phyloP scores from a whole-genome alignment of 2,113 vertebrate genomes.

The Coregonus clupeaformis region DNA sequence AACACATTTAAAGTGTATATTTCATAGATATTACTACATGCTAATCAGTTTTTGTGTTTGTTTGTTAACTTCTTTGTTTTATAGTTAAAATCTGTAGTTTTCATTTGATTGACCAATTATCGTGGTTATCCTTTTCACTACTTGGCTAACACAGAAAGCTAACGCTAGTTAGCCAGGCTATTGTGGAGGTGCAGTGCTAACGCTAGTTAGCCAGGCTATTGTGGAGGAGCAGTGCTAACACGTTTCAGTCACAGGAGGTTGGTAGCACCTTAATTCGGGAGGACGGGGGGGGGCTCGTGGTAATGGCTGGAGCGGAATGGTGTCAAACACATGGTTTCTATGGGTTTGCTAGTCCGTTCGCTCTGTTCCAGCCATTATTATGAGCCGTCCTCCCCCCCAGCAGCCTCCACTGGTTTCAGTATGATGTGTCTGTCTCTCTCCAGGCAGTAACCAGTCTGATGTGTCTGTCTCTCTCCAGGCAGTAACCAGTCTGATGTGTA shows the following conservation, averaged over 20 bases:
- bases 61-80: background rate
- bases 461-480: too few species aligned
- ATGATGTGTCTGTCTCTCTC: too few species aligned
- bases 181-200: slow-evolving; percentile 27
- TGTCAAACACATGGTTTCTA: too few species aligned
- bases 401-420: too few species aligned
- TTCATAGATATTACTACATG: background rate
- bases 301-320: too few species aligned
- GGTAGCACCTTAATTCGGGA: too few species aligned
- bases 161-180: slow-evolving; percentile 48
- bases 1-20: slow-evolving; percentile 51
- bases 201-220: slow-evolving; percentile 53
- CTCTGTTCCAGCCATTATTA: too few species aligned
- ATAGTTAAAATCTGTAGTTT: background rate
- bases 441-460: too few species aligned
- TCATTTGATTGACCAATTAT: slow-evolving; percentile 19
- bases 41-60: slow-evolving; percentile 5
- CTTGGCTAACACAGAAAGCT: slow-evolving; percentile 11
- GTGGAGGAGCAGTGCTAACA: slow-evolving; percentile 37
- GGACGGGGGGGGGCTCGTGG: too few species aligned
- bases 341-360: too few species aligned
- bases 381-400: too few species aligned
- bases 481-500: too few species aligned
- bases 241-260: slow-evolving; percentile 38
- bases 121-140: background rate